phyloP scores from a whole-genome alignment of 2,888 invertebrate species.

The Hanleya hanleyi region DNA sequence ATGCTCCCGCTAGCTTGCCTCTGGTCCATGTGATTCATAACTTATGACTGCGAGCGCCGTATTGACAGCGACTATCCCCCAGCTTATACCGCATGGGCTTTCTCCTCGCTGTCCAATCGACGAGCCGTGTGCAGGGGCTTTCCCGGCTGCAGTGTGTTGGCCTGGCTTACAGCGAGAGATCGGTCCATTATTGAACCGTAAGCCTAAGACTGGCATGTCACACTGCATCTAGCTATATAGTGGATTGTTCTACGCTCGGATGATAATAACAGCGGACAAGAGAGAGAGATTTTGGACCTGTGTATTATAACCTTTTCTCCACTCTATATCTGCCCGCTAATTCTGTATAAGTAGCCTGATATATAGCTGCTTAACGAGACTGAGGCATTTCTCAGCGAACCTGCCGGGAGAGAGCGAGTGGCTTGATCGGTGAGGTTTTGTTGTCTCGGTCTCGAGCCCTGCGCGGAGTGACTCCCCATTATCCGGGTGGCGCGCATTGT shows the following conservation, averaged over 20 bases:
- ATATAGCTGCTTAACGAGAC: background rate
- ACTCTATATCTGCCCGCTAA: background rate
- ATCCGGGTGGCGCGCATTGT: background rate
- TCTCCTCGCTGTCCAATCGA: background rate
- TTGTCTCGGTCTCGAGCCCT: background rate
- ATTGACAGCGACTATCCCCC: background rate
- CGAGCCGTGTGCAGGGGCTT: background rate
- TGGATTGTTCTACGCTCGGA: background rate
- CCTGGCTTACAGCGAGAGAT: background rate
- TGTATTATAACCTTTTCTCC: background rate
- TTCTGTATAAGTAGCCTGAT: background rate
- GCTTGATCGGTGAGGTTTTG: background rate
- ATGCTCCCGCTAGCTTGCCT: background rate
- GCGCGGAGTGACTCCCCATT: background rate
- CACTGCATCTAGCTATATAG: background rate
- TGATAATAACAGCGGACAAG: background rate
- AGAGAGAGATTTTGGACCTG: background rate
- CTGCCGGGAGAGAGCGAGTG: background rate
- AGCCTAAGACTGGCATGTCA: background rate
- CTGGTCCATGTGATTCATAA: slow-evolving; percentile 4
- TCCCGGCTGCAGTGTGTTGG: background rate
- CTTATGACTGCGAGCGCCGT: slow-evolving; percentile 2
- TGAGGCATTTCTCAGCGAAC: background rate
- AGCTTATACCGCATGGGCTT: background rate
- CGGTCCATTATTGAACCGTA: background rate